These are phyloP conservation scores for Condylostylus longicornis DNA, from an alignment of 1,140 invertebrate genomes.

Conservation along the genomic window DNA sequence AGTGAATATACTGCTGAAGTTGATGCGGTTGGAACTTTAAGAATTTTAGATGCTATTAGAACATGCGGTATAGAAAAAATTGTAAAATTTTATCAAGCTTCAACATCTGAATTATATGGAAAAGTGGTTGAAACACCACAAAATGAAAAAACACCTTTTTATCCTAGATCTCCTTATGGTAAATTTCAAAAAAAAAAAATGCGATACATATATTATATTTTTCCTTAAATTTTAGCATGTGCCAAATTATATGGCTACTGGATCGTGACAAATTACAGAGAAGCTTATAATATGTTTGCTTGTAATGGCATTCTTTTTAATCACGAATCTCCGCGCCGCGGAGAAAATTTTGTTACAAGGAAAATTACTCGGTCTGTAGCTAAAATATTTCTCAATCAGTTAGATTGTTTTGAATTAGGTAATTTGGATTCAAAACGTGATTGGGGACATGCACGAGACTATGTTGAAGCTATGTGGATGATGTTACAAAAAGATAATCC, in stretches of 20 bases:
- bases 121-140: constrained; percentile 94
- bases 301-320: constrained; percentile 99
- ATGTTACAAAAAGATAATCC: constrained; percentile 92
- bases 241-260: constrained; percentile 98
- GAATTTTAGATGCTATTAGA: constrained; percentile 88
- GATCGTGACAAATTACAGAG: constrained; percentile 96
- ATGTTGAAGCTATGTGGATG: constrained; percentile 99
- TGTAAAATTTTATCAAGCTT: constrained; percentile 94
- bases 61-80: constrained; percentile 75
- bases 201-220: too few relatives aligned
- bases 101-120: constrained; percentile 97
- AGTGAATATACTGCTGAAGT: constrained; percentile 99
- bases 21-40: constrained; percentile 90
- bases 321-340: constrained; percentile 94
- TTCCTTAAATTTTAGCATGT: constrained; percentile 63
- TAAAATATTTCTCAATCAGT: constrained; percentile 80
- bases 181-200: constrained; percentile 15
- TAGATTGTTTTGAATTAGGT: constrained; percentile 80
- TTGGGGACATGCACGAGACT: constrained; percentile 99
- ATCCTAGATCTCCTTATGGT: constrained; percentile 99
- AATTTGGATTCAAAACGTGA: constrained; percentile 93
- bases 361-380: constrained; percentile 97
- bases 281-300: constrained; percentile 95
- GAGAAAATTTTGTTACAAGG: constrained; percentile 97
- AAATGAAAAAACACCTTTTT: constrained; percentile 96